Percentiles rank a stretch among this genome's conserved stretches.
These are phyloP conservation scores for Cotesia chilonis DNA, from an alignment of 1,140 invertebrate species.

Conservation along the genomic window DNA sequence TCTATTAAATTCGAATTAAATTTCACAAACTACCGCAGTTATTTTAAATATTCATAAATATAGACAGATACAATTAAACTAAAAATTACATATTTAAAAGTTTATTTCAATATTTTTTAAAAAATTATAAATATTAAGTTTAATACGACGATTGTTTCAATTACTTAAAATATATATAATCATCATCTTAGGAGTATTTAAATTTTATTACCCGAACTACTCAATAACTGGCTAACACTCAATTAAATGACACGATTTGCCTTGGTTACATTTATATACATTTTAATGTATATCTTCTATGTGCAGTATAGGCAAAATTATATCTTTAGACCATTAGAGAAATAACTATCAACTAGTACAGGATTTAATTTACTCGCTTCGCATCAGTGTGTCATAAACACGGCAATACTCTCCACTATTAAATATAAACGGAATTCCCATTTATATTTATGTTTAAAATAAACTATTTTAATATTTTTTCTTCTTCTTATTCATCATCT, in stretches of 20 bases:
- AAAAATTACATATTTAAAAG: too few species aligned
- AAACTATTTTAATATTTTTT: neutral
- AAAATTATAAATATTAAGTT: neutral
- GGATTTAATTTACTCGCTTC: neutral
- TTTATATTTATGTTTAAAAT: neutral
- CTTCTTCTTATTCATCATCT: neutral
- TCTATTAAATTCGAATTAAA: too few species aligned
- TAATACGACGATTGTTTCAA: neutral
- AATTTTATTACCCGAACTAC: constrained; percentile 6
- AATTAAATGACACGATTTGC: neutral
- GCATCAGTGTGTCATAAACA: constrained; percentile 20
- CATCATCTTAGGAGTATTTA: neutral
- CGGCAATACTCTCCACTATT: neutral
- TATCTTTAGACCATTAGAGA: neutral
- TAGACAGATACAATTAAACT: too few species aligned
- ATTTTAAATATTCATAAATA: too few species aligned
- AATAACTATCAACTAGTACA: neutral
- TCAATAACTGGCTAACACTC: neutral
- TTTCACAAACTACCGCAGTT: too few species aligned
- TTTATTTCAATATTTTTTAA: too few species aligned
- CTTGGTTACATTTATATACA: too few species aligned
- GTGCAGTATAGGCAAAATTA: too few species aligned
- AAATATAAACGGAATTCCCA: neutral
- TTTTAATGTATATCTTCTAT: too few species aligned
- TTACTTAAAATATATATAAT: neutral